Conservation (phyloP, 2,113 vertebrate genomes). For the Ciconia maguari region DNA sequence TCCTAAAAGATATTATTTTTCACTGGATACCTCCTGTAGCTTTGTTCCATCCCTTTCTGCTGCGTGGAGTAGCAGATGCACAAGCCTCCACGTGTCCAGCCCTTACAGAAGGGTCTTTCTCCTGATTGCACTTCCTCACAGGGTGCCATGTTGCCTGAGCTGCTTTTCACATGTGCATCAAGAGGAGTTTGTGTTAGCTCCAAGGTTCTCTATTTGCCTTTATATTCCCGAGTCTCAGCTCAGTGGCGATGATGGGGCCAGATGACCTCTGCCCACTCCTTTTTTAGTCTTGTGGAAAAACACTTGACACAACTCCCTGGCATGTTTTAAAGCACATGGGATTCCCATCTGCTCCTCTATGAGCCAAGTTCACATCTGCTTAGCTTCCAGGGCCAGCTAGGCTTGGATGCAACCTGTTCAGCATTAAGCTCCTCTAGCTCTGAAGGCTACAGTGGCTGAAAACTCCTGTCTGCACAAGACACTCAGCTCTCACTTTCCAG, state of each 20-base stretch:
- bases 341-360: not conserved
- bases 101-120: not conserved
- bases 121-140: accelerated
- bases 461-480: not conserved
- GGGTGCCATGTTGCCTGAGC: not conserved
- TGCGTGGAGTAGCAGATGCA: not conserved
- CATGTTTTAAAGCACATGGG: not conserved
- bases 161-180: not conserved
- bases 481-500: not conserved
- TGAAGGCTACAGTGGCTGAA: not conserved
- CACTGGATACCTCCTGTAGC: not conserved
- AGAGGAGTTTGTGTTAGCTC: not conserved
- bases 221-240: not conserved
- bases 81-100: accelerated
- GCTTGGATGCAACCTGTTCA: not conserved
- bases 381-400: not conserved
- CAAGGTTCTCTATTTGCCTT: not conserved
- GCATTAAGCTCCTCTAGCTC: not conserved
- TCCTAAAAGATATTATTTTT: not conserved
- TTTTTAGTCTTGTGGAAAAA: not conserved
- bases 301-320: not conserved
- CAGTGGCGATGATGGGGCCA: not conserved
- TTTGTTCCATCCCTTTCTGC: not conserved
- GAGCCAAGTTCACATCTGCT: not conserved
- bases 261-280: not conserved